Conservation (phyloP, 1,140 invertebrate genomes). For the Drosophila tristis region DNA sequence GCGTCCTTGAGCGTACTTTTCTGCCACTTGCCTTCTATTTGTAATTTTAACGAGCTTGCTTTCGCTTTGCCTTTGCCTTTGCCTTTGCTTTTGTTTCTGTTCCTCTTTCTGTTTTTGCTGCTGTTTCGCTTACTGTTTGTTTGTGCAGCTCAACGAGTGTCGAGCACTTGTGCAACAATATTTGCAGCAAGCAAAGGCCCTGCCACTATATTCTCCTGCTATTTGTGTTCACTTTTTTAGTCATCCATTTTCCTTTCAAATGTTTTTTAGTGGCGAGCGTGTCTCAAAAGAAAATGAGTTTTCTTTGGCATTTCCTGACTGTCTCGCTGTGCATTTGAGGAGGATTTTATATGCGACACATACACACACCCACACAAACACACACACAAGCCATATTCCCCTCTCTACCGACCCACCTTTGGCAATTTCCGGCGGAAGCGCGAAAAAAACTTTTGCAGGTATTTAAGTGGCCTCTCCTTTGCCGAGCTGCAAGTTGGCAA, state of each 20-base stretch:
- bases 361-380: slow-evolving; percentile 9
- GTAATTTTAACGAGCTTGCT: slow-evolving; percentile 80
- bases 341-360: slow-evolving; percentile 43
- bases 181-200: slow-evolving; percentile 64
- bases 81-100: slow-evolving; percentile 9
- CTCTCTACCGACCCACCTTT: slow-evolving; percentile 28
- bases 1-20: slow-evolving; percentile 80
- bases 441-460: slow-evolving; percentile 73
- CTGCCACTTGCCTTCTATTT: slow-evolving; percentile 82
- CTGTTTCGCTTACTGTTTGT: slow-evolving; percentile 63
- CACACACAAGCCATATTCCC: slow-evolving; percentile 17
- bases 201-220: slow-evolving; percentile 13
- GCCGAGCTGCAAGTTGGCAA: slow-evolving; percentile 27
- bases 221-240: slow-evolving; percentile 31
- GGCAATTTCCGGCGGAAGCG: slow-evolving; percentile 77
- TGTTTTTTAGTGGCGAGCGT: slow-evolving; percentile 27
- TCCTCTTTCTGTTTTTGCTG: slow-evolving; percentile 33
- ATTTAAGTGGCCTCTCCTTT: slow-evolving; percentile 70
- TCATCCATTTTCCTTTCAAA: slow-evolving; percentile 48
- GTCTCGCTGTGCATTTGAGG: slow-evolving; percentile 60
- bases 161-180: slow-evolving; percentile 75
- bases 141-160: slow-evolving; percentile 64
- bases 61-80: slow-evolving; percentile 40
- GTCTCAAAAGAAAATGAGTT: slow-evolving; percentile 71
- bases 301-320: slow-evolving; percentile 66